Conservation (phyloP, 2,797 vertebrate genomes). For the Lophotriccus pileatus region DNA sequence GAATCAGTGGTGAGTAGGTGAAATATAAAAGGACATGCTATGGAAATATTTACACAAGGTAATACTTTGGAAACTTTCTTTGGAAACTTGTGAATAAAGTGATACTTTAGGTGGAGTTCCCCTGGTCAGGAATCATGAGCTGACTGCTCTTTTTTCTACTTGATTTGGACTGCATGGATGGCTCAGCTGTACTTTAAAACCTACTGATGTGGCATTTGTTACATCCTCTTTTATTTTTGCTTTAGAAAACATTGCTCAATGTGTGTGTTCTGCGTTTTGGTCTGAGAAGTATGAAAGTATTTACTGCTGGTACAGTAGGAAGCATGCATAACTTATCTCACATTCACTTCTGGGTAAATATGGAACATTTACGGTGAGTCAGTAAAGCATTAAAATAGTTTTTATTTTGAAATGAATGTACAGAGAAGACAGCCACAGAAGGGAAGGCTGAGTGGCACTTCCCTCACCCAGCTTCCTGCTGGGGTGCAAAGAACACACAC, state of each 20-base stretch:
- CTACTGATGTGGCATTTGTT: not conserved
- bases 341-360: not conserved
- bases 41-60: not conserved
- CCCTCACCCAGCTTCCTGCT: not conserved
- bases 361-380: not conserved
- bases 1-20: not conserved
- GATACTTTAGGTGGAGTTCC: not conserved
- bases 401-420: not conserved
- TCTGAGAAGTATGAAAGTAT: not conserved
- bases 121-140: fast-evolving
- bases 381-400: fast-evolving
- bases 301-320: not conserved
- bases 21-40: not conserved
- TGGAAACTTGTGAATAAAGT: fast-evolving
- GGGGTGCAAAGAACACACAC: fast-evolving
- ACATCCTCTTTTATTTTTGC: not conserved
- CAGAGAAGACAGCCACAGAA: not conserved
- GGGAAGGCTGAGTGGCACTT: not conserved
- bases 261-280: not conserved
- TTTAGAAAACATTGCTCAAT: not conserved
- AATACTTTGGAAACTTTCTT: not conserved
- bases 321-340: not conserved
- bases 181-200: not conserved
- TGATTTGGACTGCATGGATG: fast-evolving
- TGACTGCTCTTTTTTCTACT: not conserved